A percentile compares a stretch with the other conserved stretches of the same genome.
Evolutionary conservation across 2,113 vertebrate species (phyloP).

Genomic region (Serilophus lunatus): DNA sequence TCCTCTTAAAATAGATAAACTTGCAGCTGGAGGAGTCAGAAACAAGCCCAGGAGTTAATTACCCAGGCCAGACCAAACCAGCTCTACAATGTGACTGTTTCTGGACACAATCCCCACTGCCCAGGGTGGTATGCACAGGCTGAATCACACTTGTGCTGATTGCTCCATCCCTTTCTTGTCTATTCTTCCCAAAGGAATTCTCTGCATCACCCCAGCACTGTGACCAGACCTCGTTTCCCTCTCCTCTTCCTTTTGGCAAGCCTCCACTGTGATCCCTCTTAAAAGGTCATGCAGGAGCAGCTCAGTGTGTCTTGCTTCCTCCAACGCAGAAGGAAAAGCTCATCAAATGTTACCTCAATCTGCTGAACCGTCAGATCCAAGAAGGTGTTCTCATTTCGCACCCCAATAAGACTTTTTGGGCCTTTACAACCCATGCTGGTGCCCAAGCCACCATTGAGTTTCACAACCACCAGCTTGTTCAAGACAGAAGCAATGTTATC

Average conservation of each 20-base stretch:
- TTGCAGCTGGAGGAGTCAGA: not conserved
- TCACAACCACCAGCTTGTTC: conserved; percentile 93
- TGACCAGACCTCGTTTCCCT: not conserved
- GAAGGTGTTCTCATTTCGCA: conserved; percentile 96
- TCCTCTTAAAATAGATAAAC: not conserved
- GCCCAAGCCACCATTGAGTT: conserved; percentile 94
- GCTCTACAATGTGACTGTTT: not conserved
- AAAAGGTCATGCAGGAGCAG: not conserved
- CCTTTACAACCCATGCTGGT: conserved; percentile 99
- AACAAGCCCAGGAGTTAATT: not conserved
- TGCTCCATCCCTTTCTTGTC: fast-evolving
- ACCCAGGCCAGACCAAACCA: not conserved
- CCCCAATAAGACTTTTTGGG: conserved; percentile 95
- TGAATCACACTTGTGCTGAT: not conserved
- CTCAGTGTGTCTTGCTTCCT: not conserved
- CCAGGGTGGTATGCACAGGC: too few relatives aligned
- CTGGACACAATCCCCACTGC: not conserved
- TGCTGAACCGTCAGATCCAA: conserved; percentile 96
- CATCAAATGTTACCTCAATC: conserved; percentile 83
- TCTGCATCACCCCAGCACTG: not conserved
- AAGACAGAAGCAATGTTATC: conserved; percentile 81
- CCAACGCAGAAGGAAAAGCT: not conserved
- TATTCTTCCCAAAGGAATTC: not conserved
- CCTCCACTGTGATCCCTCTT: not conserved
- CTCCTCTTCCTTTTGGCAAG: not conserved